phyloP scores from a whole-genome alignment of 2,797 vertebrate genomes.

The Varecia variegata region DNA sequence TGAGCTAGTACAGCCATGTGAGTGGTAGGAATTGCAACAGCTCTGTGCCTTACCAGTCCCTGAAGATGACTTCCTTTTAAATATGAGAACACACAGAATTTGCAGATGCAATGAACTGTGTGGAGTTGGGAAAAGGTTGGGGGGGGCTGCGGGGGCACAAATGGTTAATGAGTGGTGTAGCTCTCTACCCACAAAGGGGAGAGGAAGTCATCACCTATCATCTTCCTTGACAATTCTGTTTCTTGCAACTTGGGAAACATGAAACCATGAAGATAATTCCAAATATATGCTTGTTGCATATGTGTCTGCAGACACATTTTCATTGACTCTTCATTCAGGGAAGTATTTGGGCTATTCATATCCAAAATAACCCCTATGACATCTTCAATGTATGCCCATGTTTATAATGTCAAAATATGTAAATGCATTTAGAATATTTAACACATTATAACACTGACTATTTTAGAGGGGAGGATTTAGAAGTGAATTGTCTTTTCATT shows the following conservation, averaged over 20 bases:
- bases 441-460: background rate
- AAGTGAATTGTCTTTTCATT: background rate
- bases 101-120: background rate
- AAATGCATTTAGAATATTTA: background rate
- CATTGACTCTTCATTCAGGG: background rate
- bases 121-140: background rate
- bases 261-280: background rate
- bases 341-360: background rate
- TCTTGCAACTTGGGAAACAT: background rate
- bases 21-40: background rate
- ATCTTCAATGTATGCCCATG: background rate
- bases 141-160: too few relatives aligned
- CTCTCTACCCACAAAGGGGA: background rate
- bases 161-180: background rate
- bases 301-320: background rate
- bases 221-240: background rate
- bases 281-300: background rate
- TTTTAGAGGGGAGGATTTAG: background rate
- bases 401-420: background rate
- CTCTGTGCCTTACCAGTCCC: background rate
- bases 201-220: background rate
- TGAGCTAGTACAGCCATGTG: background rate
- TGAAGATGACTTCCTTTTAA: background rate
- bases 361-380: background rate
- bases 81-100: background rate